These are phyloP conservation scores for Cryptoblepharus egeriae DNA, from an alignment of 2,797 vertebrate species.

Conservation along the genomic window DNA sequence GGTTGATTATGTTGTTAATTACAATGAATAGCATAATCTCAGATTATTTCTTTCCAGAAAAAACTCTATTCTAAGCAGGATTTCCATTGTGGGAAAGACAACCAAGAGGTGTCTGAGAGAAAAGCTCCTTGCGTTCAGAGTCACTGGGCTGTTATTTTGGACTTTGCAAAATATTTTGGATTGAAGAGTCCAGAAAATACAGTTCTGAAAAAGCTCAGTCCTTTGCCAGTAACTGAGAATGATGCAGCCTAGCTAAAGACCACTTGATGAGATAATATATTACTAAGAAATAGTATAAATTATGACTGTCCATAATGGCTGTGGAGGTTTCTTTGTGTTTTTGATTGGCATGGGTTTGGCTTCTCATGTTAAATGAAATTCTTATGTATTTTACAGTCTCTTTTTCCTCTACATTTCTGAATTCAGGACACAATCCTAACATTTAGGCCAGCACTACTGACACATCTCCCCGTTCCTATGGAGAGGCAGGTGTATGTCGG, in stretches of 20 bases:
- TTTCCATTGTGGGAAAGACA: slow-evolving; percentile 2
- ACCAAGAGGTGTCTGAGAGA: slow-evolving; percentile 7
- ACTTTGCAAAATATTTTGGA: fast-evolving
- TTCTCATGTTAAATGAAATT: not conserved
- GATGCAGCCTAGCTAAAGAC: no score
- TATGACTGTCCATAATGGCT: not conserved
- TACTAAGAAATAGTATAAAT: not conserved
- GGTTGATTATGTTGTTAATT: slow-evolving; percentile 19
- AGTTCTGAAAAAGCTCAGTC: not conserved
- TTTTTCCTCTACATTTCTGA: not conserved
- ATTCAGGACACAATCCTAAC: no score
- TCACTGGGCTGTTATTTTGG: not conserved
- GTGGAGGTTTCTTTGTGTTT: not conserved
- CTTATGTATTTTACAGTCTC: not conserved
- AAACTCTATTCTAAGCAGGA: not conserved
- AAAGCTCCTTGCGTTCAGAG: not conserved
- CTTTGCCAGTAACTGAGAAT: not conserved
- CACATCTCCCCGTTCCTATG: no score
- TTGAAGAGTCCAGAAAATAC: not conserved
- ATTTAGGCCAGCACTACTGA: no score
- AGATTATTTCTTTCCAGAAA: not conserved
- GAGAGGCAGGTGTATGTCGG: no score
- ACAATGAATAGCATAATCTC: not conserved
- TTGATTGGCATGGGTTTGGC: not conserved
- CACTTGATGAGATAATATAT: not conserved